These are phyloP conservation scores for Acrobasis repandana DNA, from an alignment of 2,888 invertebrate species.

Conservation along the genomic window DNA sequence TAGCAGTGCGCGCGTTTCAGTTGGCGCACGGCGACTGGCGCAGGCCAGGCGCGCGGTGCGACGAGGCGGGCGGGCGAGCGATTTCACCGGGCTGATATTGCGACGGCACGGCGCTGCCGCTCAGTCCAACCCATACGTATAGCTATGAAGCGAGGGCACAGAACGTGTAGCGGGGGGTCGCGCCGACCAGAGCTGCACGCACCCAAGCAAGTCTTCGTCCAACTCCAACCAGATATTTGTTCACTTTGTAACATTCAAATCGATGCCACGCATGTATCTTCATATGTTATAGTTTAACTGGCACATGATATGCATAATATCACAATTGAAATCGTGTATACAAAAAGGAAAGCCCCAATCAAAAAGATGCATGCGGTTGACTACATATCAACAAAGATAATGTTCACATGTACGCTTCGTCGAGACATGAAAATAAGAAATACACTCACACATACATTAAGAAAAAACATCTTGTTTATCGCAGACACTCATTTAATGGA, in stretches of 20 bases:
- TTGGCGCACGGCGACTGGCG: constrained; percentile 82
- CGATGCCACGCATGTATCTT: neutral
- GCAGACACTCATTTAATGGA: constrained; percentile 5
- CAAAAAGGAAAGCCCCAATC: neutral
- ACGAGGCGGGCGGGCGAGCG: constrained; percentile 79
- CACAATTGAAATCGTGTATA: neutral
- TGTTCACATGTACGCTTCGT: neutral
- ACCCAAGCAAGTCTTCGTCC: constrained; percentile 63
- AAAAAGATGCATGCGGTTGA: neutral
- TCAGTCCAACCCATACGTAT: constrained; percentile 76
- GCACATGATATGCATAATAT: neutral
- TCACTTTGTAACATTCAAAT: constrained; percentile 45
- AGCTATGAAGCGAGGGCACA: constrained; percentile 72
- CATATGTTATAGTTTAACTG: neutral
- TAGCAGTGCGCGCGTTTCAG: constrained; percentile 82
- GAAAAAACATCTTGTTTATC: constrained; percentile 8
- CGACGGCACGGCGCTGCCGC: constrained; percentile 73
- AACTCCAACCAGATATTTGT: constrained; percentile 66
- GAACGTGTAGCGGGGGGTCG: constrained; percentile 68
- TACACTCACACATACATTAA: neutral
- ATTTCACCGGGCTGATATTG: constrained; percentile 82
- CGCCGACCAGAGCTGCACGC: constrained; percentile 64
- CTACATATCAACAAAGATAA: neutral
- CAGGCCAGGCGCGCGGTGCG: constrained; percentile 79
- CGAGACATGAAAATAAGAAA: too few relatives aligned